Evolutionary conservation across 2,888 invertebrate species (phyloP), one percentile per base, ranked within the genome.

Genomic region (Anodontia alba): DNA sequence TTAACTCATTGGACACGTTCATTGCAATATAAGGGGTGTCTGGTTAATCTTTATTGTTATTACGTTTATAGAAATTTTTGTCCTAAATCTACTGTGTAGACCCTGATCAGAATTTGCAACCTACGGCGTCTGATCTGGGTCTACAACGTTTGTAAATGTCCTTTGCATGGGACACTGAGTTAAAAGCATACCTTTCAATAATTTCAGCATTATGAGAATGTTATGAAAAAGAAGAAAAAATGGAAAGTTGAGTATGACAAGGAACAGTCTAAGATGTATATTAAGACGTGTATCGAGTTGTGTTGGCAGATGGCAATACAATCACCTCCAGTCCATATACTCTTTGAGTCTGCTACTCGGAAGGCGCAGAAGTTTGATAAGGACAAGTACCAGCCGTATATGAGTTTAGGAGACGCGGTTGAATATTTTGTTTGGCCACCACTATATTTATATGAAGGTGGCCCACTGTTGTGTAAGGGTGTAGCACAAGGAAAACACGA

Each of bases 381-480:
- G 5, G 33, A 62, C 17, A 62, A 2, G 20, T 62, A 17, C 20
- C 26, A 33, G 5, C 31, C 31, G 1, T 62, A 62, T 20, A 20
- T 17, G 15, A 33, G 7, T 8, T 3, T 2, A 1, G 62, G 62
- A 17, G 33, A 62, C 2, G 12, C 31, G 3, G 33, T 62, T 17
- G 62, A 62, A 1, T 62, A 23, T 33, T 3, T 62, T 2, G 62
- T 62, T 3, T 62, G 62, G 62, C 62, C 62, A 62, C 62, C 62
- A 17, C 17, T 62, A 5, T 33, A 33, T 33, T 20, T 33, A 7
- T 33, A 20, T 3, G 29, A 31, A 33, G 62, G 62, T 3, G 62
- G 62, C 2, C 3, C 2, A 29, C 31, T 62, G 33, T 20, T 62
- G 12, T 1, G 12, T 31, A 62, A 62, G 23, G 62, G 62, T 33